Conservation (phyloP, 2,113 vertebrate species). For the Sylvia atricapilla region DNA sequence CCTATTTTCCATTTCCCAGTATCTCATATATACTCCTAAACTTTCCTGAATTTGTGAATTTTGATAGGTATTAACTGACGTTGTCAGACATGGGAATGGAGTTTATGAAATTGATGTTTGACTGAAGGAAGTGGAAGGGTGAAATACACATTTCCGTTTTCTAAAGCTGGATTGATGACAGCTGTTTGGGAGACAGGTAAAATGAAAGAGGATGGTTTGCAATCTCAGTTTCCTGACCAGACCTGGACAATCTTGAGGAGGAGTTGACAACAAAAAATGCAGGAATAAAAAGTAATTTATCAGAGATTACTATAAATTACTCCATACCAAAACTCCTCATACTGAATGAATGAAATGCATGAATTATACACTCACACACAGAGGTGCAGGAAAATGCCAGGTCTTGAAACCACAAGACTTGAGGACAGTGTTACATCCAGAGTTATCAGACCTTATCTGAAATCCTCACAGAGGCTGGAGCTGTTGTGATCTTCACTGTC, state of each 20-base stretch:
- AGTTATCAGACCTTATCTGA: background rate
- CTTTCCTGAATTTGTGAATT: background rate
- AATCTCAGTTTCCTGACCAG: background rate
- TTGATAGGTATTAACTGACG: background rate
- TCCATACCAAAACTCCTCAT: background rate
- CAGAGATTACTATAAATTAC: background rate
- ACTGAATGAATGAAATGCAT: background rate
- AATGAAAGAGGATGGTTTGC: background rate
- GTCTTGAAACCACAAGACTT: background rate
- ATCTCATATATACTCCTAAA: background rate
- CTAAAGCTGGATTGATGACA: background rate
- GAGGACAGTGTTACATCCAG: background rate
- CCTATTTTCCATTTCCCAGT: background rate
- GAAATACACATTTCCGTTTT: background rate
- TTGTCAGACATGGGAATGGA: background rate
- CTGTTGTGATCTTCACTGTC: background rate
- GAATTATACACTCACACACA: background rate
- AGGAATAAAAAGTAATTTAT: background rate
- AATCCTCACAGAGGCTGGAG: background rate
- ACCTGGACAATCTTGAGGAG: background rate
- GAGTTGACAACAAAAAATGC: background rate
- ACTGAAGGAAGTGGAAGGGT: background rate
- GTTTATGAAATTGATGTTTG: background rate
- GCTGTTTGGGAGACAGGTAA: background rate
- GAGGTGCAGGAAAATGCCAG: background rate